Evolutionary conservation across 1,140 invertebrate genomes (phyloP).

Genomic region (Camponotus pennsylvanicus): DNA sequence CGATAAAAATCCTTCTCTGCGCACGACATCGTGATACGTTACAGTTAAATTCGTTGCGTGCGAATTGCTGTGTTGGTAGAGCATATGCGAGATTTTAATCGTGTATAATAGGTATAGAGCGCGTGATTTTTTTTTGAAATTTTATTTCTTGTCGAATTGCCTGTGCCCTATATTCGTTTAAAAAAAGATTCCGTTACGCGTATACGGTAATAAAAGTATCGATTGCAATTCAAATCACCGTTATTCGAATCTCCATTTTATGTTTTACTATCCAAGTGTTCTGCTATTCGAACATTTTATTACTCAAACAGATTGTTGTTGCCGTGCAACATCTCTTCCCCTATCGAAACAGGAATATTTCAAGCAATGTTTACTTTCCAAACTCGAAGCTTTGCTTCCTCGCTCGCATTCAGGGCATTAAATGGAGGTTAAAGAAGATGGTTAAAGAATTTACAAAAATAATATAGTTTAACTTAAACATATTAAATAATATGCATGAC

Average conservation of each 20-base stretch:
- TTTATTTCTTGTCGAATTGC: background rate
- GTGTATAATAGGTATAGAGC: background rate
- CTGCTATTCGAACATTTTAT: background rate
- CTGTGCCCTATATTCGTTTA: background rate
- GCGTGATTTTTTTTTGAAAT: background rate
- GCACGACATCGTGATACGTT: background rate
- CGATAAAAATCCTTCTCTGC: conserved; percentile 36
- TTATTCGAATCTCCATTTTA: conserved; percentile 7
- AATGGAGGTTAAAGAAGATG: no score
- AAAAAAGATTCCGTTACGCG: background rate
- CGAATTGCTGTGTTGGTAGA: background rate
- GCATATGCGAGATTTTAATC: background rate
- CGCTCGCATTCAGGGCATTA: no score
- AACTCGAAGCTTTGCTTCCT: no score
- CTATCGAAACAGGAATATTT: background rate
- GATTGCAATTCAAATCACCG: background rate
- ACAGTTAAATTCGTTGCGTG: background rate
- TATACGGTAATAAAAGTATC: background rate
- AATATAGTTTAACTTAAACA: background rate
- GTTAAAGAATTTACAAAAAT: no score
- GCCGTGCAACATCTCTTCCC: background rate
- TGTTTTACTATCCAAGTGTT: background rate
- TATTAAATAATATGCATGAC: background rate
- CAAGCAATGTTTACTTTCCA: background rate
- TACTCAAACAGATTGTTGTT: background rate